Conservation (phyloP, 2,888 invertebrate species). For the Operophtera brumata region DNA sequence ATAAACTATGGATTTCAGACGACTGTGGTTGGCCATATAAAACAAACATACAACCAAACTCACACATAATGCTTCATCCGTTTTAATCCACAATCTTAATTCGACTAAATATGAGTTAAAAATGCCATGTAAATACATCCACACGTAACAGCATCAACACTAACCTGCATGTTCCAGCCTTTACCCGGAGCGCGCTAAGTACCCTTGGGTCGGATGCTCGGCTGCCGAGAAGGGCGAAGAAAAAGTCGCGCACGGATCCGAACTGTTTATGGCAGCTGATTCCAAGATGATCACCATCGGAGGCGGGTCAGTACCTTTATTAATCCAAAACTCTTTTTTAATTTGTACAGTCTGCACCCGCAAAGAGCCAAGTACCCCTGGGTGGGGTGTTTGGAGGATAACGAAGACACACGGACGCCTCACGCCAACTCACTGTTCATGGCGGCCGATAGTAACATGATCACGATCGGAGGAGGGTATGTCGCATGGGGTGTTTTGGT, state of each 20-base stretch:
- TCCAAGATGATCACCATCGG: slow-evolving; percentile 97
- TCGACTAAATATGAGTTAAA: no score
- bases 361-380: slow-evolving; percentile 93
- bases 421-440: slow-evolving; percentile 95
- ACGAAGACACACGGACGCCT: slow-evolving; percentile 46
- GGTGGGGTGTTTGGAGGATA: slow-evolving; percentile 91
- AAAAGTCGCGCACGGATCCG: slow-evolving; percentile 89
- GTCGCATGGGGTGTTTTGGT: slow-evolving; percentile 47
- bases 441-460: slow-evolving; percentile 96
- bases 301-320: slow-evolving; percentile 88
- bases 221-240: slow-evolving; percentile 53
- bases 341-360: slow-evolving; percentile 83
- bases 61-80: no score
- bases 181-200: slow-evolving; percentile 93
- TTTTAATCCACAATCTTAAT: no score
- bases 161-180: slow-evolving; percentile 72
- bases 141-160: slow-evolving; percentile 11
- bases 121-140: background rate
- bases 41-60: no score
- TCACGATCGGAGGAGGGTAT: slow-evolving; percentile 97
- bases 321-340: background rate
- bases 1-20: no score
- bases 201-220: slow-evolving; percentile 94
- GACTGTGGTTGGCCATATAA: no score
- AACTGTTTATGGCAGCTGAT: slow-evolving; percentile 98